Conservation (phyloP, 2,888 invertebrate species). For the Drosophila setosimentum region DNA sequence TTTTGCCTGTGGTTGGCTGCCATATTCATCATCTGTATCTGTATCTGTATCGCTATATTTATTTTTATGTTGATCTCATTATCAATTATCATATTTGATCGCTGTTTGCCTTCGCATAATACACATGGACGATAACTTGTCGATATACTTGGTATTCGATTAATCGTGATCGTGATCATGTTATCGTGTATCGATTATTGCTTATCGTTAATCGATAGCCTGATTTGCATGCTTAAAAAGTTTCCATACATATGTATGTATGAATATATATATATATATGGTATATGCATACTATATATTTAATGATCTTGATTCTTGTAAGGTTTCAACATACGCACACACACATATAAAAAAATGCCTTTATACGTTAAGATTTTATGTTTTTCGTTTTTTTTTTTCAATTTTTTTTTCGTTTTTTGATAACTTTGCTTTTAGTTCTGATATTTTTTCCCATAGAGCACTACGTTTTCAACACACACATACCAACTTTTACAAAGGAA, state of each 20-base stretch:
- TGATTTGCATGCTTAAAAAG: conserved; percentile 23
- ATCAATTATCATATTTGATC: conserved; percentile 18
- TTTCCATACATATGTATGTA: conserved; percentile 23
- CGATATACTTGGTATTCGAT: conserved; percentile 44
- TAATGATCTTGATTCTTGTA: conserved; percentile 24
- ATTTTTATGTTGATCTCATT: conserved; percentile 21
- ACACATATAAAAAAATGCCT: conserved; percentile 41
- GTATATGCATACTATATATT: conserved; percentile 14
- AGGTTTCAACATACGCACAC: conserved; percentile 58
- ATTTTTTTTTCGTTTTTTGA: conserved; percentile 12
- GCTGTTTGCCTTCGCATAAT: conserved; percentile 30
- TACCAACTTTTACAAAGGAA: conserved; percentile 44
- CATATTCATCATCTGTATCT: conserved; percentile 41
- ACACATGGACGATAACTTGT: conserved; percentile 29
- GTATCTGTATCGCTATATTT: conserved; percentile 30
- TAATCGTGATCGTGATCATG: conserved; percentile 14
- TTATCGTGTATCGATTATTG: conserved; percentile 9
- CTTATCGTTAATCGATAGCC: conserved; percentile 15
- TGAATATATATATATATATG: background rate
- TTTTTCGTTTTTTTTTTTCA: background rate
- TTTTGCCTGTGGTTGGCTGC: conserved; percentile 43
- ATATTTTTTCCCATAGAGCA: conserved; percentile 31
- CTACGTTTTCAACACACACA: conserved; percentile 49
- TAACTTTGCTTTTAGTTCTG: conserved; percentile 39
- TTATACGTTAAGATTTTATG: conserved; percentile 27